Conservation (phyloP, 2,113 vertebrate species). For the Lethenteron camtschaticum region DNA sequence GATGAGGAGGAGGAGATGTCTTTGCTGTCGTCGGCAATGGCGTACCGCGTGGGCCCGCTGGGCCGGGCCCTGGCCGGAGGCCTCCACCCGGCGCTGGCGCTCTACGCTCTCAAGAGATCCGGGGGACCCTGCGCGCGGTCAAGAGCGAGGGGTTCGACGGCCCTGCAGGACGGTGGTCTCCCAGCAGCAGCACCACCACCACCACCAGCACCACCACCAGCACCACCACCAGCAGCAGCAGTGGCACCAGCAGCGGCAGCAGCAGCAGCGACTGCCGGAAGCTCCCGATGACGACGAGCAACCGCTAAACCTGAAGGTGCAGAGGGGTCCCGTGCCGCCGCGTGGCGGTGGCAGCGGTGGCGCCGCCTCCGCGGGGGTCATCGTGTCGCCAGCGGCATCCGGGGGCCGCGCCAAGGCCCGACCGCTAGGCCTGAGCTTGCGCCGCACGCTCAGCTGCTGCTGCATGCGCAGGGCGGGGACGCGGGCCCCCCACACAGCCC, state of each 20-base stretch:
- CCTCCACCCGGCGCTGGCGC: too few species aligned
- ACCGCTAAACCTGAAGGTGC: not conserved
- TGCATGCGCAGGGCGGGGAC: not conserved
- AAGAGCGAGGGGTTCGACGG: too few species aligned
- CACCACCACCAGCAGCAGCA: not conserved
- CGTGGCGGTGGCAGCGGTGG: not conserved
- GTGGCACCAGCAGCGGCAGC: not conserved
- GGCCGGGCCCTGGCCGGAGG: too few species aligned
- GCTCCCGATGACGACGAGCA: not conserved
- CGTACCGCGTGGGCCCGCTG: too few species aligned
- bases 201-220: not conserved
- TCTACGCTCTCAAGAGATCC: too few species aligned
- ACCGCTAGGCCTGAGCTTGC: not conserved
- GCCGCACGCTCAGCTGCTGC: not conserved
- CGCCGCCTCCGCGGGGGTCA: not conserved
- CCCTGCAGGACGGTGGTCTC: too few species aligned
- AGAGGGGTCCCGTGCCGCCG: not conserved
- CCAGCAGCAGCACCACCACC: too few species aligned
- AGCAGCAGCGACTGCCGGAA: not conserved
- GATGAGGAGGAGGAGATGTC: too few species aligned
- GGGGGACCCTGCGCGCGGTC: too few species aligned
- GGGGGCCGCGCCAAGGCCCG: not conserved
- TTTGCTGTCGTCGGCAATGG: too few species aligned
- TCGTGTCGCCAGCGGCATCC: not conserved
- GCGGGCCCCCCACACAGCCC: not conserved